These are phyloP conservation scores for Phalacrocorax carbo DNA, from an alignment of 2,113 vertebrate genomes.

Conservation along the genomic window DNA sequence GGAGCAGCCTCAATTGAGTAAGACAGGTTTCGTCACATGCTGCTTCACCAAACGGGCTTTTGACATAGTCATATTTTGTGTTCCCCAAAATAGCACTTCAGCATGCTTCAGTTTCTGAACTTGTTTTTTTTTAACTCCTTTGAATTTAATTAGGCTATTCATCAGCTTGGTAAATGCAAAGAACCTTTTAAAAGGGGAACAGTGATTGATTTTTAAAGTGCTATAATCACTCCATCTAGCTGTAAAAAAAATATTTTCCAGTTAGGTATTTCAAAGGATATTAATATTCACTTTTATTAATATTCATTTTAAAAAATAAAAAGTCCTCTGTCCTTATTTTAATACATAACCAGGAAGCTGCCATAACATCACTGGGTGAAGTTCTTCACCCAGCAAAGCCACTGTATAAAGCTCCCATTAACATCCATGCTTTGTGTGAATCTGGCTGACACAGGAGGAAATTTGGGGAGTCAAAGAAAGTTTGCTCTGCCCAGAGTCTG, in stretches of 20 bases:
- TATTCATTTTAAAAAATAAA: background rate
- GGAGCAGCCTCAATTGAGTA: background rate
- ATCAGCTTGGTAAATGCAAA: slow-evolving; percentile 58
- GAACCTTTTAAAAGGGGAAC: slow-evolving; percentile 54
- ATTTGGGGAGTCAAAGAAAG: background rate
- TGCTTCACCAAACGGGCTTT: slow-evolving; percentile 54
- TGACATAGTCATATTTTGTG: slow-evolving; percentile 64
- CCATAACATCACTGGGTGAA: background rate
- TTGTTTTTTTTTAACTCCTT: slow-evolving; percentile 55
- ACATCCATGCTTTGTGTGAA: background rate
- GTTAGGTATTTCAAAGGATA: slow-evolving; percentile 8
- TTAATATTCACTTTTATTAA: slow-evolving; percentile 36
- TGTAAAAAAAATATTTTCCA: slow-evolving; percentile 3
- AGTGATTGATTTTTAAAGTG: slow-evolving; percentile 61
- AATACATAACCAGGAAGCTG: background rate
- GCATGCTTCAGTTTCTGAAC: slow-evolving; percentile 49
- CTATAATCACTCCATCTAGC: slow-evolving; percentile 43
- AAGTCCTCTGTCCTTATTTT: background rate
- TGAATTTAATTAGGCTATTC: slow-evolving; percentile 65
- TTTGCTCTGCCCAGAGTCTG: background rate
- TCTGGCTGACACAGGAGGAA: background rate
- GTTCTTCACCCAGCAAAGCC: background rate
- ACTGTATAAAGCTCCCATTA: background rate
- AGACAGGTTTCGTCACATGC: slow-evolving; percentile 36
- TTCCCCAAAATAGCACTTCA: slow-evolving; percentile 52